Conservation (phyloP, 2,888 invertebrate genomes). For the Acronicta alni region DNA sequence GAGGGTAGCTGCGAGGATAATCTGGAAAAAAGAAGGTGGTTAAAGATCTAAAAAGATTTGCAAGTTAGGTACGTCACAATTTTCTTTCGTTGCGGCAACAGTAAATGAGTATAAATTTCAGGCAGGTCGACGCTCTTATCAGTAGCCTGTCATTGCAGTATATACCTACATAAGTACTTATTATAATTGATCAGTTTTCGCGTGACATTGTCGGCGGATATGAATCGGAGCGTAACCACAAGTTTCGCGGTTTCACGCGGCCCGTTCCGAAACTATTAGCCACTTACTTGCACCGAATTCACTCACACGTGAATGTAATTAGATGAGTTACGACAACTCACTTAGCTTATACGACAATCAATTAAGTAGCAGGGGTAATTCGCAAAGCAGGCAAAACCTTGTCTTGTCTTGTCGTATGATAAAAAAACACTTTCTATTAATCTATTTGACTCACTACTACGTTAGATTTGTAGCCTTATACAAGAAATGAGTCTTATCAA, state of each 20-base stretch:
- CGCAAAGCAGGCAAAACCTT: neutral
- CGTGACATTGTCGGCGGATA: constrained; percentile 55
- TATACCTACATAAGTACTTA: neutral
- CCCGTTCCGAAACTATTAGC: constrained; percentile 35
- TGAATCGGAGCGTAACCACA: constrained; percentile 60
- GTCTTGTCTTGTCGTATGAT: too few species aligned
- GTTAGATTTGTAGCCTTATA: too few species aligned
- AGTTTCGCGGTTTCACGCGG: constrained; percentile 60
- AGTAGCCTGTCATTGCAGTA: too few species aligned
- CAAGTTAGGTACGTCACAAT: too few species aligned
- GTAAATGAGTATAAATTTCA: too few species aligned
- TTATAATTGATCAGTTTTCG: constrained; percentile 43
- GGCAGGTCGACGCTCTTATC: too few species aligned
- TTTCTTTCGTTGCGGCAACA: too few species aligned
- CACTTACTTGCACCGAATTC: constrained; percentile 40
- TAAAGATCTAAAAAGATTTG: too few species aligned
- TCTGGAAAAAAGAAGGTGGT: constrained; percentile 64
- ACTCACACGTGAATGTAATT: constrained; percentile 50
- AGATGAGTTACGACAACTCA: constrained; percentile 34
- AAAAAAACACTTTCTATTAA: too few species aligned
- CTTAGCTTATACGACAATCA: neutral
- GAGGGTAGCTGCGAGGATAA: constrained; percentile 84
- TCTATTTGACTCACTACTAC: too few species aligned
- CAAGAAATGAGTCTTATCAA: too few species aligned
- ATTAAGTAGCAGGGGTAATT: neutral